Evolutionary conservation across 2,888 invertebrate genomes (phyloP), one percentile per base, ranked within the genome.

Genomic region (Formica aserva): DNA sequence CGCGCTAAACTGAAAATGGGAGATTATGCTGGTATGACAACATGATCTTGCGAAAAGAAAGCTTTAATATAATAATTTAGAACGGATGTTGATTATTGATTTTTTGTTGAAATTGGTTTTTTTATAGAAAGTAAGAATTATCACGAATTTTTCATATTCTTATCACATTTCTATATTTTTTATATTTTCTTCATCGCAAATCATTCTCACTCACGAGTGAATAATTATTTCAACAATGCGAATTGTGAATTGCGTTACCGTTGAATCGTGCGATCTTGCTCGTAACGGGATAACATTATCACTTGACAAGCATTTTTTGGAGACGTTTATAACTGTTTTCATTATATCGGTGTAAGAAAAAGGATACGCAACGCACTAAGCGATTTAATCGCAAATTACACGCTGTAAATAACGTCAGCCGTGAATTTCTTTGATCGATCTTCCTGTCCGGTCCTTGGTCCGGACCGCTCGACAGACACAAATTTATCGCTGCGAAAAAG

Each of bases 401-500:
- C 35, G 26, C 13, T 45, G 22, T 78, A 72, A 72, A 72, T 78
- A 78, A 72, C 60, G 35, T 80, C 60, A 80, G n/a, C 4, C 60
- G 41, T 8, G 35, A 78, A 48, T 48, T 72, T 80, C n/a, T 57
- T 35, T n/a, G 22, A 57, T 60, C 74, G 3, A 45, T 72, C 45
- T 72, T 55, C 15, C 18, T 48, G 35, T 57, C 18, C 76, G 52
- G 18, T 3, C 6, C 35, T 32, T 35, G 62, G 41, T n/a, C 45
- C 63, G 35, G 35, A 63, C 26, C 52, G 77, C 48, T 81, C 48
- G 60, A 32, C 29, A 62, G 22, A 32, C 29, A 22, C n/a, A 32
- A 78, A 81, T 77, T 74, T 81, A 63, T 77, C 38, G 38, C 29
- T 11, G 13, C 32, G 57, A 57, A 67, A 85, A 71, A 74, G 62